Conservation (phyloP, 2,888 invertebrate species). For the Diachrysia chrysitis region DNA sequence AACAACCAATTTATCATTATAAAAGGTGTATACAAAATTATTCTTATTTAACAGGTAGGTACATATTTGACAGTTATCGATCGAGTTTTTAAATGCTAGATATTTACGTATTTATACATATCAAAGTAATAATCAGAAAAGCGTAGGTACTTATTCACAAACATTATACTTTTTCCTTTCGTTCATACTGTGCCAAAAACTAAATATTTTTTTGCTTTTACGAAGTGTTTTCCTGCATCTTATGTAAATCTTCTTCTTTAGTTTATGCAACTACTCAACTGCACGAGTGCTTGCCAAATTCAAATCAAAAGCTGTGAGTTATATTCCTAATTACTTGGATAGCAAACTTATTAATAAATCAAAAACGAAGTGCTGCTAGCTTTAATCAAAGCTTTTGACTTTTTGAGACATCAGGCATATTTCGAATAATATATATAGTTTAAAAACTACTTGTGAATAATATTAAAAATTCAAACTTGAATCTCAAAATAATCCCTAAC, state of each 20-base stretch:
- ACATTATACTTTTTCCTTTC: too few species aligned
- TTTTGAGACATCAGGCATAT: background rate
- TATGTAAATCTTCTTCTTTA: slow-evolving; percentile 12
- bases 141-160: too few species aligned
- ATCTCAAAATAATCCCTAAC: too few species aligned
- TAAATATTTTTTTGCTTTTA: background rate
- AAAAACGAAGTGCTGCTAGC: background rate
- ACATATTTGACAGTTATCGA: background rate
- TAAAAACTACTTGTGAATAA: too few species aligned
- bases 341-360: background rate
- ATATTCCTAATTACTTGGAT: background rate
- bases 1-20: background rate
- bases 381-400: background rate
- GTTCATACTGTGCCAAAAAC: background rate
- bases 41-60: background rate
- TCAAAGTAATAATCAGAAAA: too few species aligned
- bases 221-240: background rate
- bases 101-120: too few species aligned
- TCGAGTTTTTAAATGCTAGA: background rate
- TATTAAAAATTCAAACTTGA: too few species aligned
- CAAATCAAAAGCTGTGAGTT: background rate
- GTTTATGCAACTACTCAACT: background rate
- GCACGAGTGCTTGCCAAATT: slow-evolving; percentile 10
- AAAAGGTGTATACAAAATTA: background rate
- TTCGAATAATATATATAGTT: background rate